Conservation (phyloP, 2,888 invertebrate genomes). For the Horisme vitalbata region DNA sequence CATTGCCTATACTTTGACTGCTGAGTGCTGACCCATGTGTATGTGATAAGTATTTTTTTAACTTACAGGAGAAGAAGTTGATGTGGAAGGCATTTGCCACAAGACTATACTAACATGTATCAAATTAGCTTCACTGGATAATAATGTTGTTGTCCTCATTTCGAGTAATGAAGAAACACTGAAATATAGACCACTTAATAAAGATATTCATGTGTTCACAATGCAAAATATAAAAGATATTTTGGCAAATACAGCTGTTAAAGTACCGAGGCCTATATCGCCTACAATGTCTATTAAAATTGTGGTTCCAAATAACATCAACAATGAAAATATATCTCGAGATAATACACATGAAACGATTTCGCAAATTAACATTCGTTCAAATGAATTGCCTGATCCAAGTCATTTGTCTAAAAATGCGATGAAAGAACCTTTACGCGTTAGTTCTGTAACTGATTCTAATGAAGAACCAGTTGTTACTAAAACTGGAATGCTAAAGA, state of each 20-base stretch:
- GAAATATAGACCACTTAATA: constrained; percentile 3
- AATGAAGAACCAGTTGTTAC: too few relatives aligned
- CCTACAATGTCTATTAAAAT: constrained; percentile 23
- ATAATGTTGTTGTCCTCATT: constrained; percentile 30
- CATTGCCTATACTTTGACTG: too few relatives aligned
- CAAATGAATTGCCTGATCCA: background rate
- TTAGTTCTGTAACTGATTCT: too few relatives aligned
- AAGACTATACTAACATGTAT: constrained; percentile 24
- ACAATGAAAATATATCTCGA: background rate
- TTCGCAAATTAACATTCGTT: background rate
- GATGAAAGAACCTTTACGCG: too few relatives aligned
- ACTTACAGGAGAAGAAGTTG: constrained; percentile 22
- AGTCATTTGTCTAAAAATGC: too few relatives aligned
- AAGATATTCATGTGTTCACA: constrained; percentile 21
- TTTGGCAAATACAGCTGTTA: constrained; percentile 4
- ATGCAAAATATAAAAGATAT: constrained; percentile 20
- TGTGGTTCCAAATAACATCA: constrained; percentile 15
- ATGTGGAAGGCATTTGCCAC: background rate
- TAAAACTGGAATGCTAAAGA: too few relatives aligned
- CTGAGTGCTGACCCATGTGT: too few relatives aligned
- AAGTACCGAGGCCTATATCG: background rate
- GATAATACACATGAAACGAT: background rate
- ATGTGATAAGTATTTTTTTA: too few relatives aligned
- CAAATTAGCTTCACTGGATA: constrained; percentile 9
- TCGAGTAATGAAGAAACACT: constrained; percentile 11